Evolutionary conservation across 2,888 invertebrate species (phyloP), one percentile per base, ranked within the genome.

Genomic region (Epirrita christyi): DNA sequence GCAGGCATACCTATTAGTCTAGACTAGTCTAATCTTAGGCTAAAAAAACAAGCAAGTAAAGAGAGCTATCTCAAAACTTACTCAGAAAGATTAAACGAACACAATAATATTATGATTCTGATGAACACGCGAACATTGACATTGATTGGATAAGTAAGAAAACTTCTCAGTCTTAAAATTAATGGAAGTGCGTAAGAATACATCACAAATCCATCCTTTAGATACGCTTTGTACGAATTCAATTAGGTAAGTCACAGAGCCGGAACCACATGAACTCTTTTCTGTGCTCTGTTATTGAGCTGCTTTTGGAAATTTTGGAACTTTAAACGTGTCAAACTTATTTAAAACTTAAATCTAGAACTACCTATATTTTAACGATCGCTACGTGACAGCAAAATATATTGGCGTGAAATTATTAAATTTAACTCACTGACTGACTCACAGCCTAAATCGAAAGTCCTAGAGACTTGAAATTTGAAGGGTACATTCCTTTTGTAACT

Each of bases 151-250:
- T 61, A 58, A 56, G 56, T 61, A 43, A 61, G 49, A 51, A 57
- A 54, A 54, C 61, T 58, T 46, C 56, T 64, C 66, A 66, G 66
- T 66, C 66, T 70, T 71, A 70, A n/a, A 65, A 72, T 73, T 60
- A 67, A 61, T 66, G 61, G 63, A 66, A 67, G 55, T 56, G 55
- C 55, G 67, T 56, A 61, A 66, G 68, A 61, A 63, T 43, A 36
- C 21, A 50, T 46, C 45, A 46, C 40, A 42, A 49, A 13, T 32
- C 29, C 7, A 21, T 32, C 27, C 14, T 28, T 32, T 9, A 7
- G 9, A 7, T 32, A 57, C 42, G 42, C 21, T 85, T 85, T 83
- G 80, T 82, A 82, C 84, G 76, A 76, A 75, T 69, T 70, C 21
- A 21, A 21, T 21, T 21, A 21, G 21, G 21, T 32, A 8, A 32